These are phyloP conservation scores for Lordiphosa mommai DNA, from an alignment of 1,140 invertebrate genomes.

Conservation along the genomic window DNA sequence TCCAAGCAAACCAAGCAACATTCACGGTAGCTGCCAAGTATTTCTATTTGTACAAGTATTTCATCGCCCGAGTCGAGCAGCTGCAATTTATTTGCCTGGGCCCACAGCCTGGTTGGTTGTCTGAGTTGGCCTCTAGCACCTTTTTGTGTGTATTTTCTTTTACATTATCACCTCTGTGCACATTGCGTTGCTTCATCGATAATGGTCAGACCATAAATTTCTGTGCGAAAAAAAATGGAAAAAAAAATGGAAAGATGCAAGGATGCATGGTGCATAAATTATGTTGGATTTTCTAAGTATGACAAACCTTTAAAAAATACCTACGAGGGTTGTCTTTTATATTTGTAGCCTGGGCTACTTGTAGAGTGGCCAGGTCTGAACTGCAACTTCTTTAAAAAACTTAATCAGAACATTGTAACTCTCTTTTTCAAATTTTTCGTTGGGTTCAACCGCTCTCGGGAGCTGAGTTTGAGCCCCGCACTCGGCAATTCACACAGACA, in stretches of 20 bases:
- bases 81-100: conserved; percentile 69
- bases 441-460: no score
- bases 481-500: no score
- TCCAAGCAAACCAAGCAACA: conserved; percentile 19
- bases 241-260: not conserved
- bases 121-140: not conserved
- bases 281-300: no score
- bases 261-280: no score
- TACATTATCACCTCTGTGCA: conserved; percentile 66
- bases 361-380: no score
- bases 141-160: conserved; percentile 51
- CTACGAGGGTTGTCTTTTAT: no score
- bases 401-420: no score
- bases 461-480: no score
- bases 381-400: no score
- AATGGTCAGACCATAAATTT: conserved; percentile 63
- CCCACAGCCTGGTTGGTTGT: not conserved
- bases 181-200: conserved; percentile 31
- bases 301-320: no score
- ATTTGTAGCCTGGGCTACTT: no score
- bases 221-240: conserved; percentile 40
- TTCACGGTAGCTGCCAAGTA: conserved; percentile 73
- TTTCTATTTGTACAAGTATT: conserved; percentile 67
- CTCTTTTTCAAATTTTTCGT: no score
- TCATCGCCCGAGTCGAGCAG: conserved; percentile 67